Base-by-base conservation (phyloP, 2,113 vertebrate genomes). In the Melanotaenia duboulayi region DNA sequence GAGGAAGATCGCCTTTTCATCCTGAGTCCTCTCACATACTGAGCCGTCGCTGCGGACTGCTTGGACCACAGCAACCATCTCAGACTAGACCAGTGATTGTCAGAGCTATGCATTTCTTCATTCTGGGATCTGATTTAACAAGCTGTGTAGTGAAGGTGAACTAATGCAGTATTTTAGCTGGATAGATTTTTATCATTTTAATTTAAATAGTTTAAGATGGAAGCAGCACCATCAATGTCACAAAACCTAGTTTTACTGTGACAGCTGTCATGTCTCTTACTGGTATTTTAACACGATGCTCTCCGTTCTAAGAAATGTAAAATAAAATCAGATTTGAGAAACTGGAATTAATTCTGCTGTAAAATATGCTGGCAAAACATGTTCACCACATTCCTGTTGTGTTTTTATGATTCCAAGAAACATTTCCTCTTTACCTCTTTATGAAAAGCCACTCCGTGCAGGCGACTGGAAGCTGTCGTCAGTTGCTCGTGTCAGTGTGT, bases 1-100 rank as follows among this genome's bases (percentile, higher is more conserved):
- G 98, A 99, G 85, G 98, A 99, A 82, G 98, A 99, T 51, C 94
- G 95, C 19, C 97, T 99, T 74, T 99, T 99, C 91, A 99, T 99
- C 88, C 95, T 99, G 81, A 96, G 93, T 0, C 96, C 96, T 13
- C 95, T 96, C 78, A 99, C 97, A 0, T 99, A 98, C 84, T 99
- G 95, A 99, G 2, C 44, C 44, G 51, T 72, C 0, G 37, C 70
- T 58, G 64, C 52, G 1, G 4, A 8, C 46, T 1, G 11, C 32
- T n/a, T 14, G 16, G 12, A 24, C 60, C n/a, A 22, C 44, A 57
- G 56, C 11, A 35, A n/a, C 35, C 52, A 17, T 49, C 50, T 40
- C 13, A 17, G 50, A 22, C 50, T 70, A 66, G 12, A 55, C 19
- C 11, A 58, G 37, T 42, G 39, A 71, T 42, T 63, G 19, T 71